These are phyloP conservation scores for Macrostomum lignano DNA, from an alignment of 1,140 invertebrate genomes.

Conservation along the genomic window DNA sequence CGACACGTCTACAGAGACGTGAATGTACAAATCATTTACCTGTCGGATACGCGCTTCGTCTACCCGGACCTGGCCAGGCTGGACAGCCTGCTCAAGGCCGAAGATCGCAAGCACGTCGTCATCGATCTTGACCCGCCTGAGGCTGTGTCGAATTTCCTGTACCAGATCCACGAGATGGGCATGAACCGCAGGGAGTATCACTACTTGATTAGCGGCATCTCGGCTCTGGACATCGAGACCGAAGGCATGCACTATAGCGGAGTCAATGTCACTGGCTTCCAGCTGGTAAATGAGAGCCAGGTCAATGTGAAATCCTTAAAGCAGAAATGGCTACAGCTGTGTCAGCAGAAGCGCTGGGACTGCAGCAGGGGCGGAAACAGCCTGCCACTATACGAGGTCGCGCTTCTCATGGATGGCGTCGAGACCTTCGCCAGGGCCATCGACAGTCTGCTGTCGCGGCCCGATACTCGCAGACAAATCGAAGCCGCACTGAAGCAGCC, in stretches of 20 bases:
- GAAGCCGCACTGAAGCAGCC: too few species aligned
- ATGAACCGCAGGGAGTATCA: conserved; percentile 5
- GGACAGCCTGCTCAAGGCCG: too few species aligned
- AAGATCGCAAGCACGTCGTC: too few species aligned
- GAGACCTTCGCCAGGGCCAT: background rate
- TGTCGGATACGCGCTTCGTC: too few species aligned
- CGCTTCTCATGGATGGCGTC: background rate
- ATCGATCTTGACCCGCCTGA: conserved; percentile 1
- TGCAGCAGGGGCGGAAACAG: background rate
- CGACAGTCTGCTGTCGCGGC: background rate
- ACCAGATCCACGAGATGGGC: conserved; percentile 1
- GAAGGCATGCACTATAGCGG: conserved; percentile 48
- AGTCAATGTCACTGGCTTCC: conserved; percentile 77
- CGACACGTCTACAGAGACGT: too few species aligned
- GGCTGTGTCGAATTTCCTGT: background rate
- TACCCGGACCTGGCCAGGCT: too few species aligned
- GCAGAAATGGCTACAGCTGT: background rate
- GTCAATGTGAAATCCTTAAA: conserved; percentile 45
- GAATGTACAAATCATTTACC: too few species aligned
- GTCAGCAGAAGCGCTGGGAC: background rate
- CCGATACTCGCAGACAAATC: too few species aligned
- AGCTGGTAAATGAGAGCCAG: conserved; percentile 48
- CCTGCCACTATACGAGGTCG: too few species aligned
- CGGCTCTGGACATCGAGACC: conserved; percentile 16
- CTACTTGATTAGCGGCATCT: background rate